Evolutionary conservation across 1,140 invertebrate genomes (phyloP).

Genomic region (Ostrea edulis): DNA sequence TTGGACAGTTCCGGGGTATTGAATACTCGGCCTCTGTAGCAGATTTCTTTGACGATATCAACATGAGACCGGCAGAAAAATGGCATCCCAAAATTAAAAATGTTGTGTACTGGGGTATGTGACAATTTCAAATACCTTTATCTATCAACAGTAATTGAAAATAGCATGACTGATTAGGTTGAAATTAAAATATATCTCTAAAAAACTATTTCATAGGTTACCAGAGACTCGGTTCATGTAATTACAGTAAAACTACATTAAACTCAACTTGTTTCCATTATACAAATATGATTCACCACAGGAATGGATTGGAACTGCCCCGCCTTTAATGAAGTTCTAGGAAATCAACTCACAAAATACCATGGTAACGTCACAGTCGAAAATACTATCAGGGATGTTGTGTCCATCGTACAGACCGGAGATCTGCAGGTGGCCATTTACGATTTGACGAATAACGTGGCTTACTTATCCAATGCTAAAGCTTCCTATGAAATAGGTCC

Average conservation of each 20-base stretch:
- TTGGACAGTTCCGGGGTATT: slow-evolving; percentile 62
- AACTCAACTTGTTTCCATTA: neutral
- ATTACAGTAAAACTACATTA: too few species aligned
- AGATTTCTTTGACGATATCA: slow-evolving; percentile 69
- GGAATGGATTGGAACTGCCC: slow-evolving; percentile 72
- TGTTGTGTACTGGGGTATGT: slow-evolving; percentile 69
- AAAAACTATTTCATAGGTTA: too few species aligned
- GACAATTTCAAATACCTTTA: neutral
- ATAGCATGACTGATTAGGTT: too few species aligned
- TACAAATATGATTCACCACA: slow-evolving; percentile 16
- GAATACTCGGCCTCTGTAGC: slow-evolving; percentile 70
- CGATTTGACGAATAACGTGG: slow-evolving; percentile 65
- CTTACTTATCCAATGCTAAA: slow-evolving; percentile 69
- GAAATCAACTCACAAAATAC: slow-evolving; percentile 62
- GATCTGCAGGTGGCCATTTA: slow-evolving; percentile 69
- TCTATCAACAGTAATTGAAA: too few species aligned
- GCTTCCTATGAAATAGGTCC: slow-evolving; percentile 64
- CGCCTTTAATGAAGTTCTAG: slow-evolving; percentile 64
- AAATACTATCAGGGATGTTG: slow-evolving; percentile 65
- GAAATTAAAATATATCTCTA: too few species aligned
- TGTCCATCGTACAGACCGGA: slow-evolving; percentile 69
- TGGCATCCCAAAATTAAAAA: slow-evolving; percentile 74
- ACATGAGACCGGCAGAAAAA: slow-evolving; percentile 62
- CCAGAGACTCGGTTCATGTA: too few species aligned
- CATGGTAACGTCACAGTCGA: slow-evolving; percentile 69